Evolutionary conservation across 2,888 invertebrate species (phyloP).

Genomic region (Xylota sylvarum): DNA sequence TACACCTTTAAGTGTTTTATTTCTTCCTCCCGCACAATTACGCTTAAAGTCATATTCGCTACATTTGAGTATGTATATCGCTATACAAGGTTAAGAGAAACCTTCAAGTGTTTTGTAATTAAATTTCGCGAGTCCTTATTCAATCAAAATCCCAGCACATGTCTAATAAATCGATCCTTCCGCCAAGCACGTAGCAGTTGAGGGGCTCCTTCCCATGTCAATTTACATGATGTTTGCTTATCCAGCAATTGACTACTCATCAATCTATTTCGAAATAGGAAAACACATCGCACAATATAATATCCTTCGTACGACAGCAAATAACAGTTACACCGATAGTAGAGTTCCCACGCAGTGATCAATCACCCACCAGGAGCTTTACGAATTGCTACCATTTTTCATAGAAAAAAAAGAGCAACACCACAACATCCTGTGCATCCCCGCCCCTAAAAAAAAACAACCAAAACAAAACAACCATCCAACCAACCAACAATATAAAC

Average conservation of each 20-base stretch:
- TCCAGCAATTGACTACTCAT: constrained; percentile 11
- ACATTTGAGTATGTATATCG: too few species aligned
- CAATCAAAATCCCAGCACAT: too few species aligned
- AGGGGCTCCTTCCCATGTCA: background rate
- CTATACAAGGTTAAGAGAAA: too few species aligned
- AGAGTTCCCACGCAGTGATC: constrained; percentile 16
- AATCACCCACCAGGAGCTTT: constrained; percentile 33
- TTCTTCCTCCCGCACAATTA: too few species aligned
- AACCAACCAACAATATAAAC: constrained; percentile 11
- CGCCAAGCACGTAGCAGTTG: background rate
- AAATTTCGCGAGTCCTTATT: too few species aligned
- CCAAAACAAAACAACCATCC: too few species aligned
- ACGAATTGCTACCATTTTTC: constrained; percentile 33
- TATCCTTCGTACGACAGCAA: background rate
- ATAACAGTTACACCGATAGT: background rate
- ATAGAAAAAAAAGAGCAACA: constrained; percentile 6
- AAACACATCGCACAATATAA: background rate
- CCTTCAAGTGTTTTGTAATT: too few species aligned
- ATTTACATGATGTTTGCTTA: constrained; percentile 1
- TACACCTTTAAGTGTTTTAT: too few species aligned
- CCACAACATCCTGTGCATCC: background rate
- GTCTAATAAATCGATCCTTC: background rate
- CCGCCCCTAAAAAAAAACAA: background rate
- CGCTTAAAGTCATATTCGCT: too few species aligned
- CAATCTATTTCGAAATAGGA: constrained; percentile 3